Evolutionary conservation across 2,888 invertebrate species (phyloP).

Genomic region (Eristalis pertinax): DNA sequence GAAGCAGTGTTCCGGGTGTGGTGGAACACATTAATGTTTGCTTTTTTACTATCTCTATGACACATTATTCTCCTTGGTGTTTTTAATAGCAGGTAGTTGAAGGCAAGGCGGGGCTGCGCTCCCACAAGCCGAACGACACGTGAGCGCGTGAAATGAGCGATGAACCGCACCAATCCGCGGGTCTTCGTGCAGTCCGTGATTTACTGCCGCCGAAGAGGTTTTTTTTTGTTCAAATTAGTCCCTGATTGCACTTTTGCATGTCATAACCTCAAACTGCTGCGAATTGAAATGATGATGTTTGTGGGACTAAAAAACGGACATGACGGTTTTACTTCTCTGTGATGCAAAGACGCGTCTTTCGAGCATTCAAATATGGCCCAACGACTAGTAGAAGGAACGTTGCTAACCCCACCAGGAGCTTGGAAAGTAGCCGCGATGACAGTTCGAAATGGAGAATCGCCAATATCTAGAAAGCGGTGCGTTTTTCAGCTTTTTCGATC

Average conservation of each 20-base stretch:
- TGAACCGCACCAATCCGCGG: not conserved
- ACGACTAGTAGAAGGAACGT: too few relatives aligned
- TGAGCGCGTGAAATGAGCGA: not conserved
- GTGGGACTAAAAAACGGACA: too few relatives aligned
- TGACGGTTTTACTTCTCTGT: too few relatives aligned
- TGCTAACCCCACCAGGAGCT: too few relatives aligned
- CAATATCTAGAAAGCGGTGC: too few relatives aligned
- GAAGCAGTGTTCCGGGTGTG: constrained; percentile 3
- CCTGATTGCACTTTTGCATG: not conserved
- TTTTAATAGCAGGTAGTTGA: not conserved
- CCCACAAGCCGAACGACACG: not conserved
- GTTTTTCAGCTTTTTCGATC: too few relatives aligned
- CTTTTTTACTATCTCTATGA: constrained; percentile 12
- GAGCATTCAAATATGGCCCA: too few relatives aligned
- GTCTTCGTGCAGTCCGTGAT: not conserved
- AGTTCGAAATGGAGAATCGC: too few relatives aligned
- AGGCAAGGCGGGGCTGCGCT: not conserved
- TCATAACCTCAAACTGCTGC: not conserved
- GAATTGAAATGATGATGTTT: not conserved
- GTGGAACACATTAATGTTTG: constrained; percentile 3
- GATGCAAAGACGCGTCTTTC: too few relatives aligned
- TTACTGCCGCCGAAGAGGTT: not conserved
- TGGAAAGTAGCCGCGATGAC: too few relatives aligned
- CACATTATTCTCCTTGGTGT: not conserved
- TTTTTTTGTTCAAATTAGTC: not conserved